phyloP scores from a whole-genome alignment of 1,140 invertebrate species.

The Littorina saxatilis region DNA sequence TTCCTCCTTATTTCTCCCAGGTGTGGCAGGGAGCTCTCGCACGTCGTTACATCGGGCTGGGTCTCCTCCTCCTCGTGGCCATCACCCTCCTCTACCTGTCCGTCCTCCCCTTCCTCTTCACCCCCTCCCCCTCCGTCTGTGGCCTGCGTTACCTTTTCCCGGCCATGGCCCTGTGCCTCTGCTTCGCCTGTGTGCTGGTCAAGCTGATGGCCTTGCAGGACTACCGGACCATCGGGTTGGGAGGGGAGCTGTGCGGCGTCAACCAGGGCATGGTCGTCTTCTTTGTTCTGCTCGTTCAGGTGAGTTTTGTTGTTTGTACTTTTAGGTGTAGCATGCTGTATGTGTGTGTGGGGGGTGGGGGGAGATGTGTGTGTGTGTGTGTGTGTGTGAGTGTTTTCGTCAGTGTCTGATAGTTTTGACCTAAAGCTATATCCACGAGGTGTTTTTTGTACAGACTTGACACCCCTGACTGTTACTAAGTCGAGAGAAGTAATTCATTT shows the following conservation, averaged over 20 bases:
- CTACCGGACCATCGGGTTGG: conserved; percentile 79
- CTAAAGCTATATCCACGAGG: too few species aligned
- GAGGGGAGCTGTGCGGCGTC: conserved; percentile 81
- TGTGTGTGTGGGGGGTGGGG: too few species aligned
- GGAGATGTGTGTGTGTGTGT: too few species aligned
- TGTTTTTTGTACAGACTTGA: too few species aligned
- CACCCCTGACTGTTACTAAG: too few species aligned
- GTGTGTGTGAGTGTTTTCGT: too few species aligned
- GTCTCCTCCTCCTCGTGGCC: conserved; percentile 77
- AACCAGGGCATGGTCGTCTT: conserved; percentile 78
- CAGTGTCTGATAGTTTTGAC: too few species aligned
- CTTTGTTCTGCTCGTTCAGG: conserved; percentile 78
- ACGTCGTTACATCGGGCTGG: conserved; percentile 78
- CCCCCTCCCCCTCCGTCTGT: conserved; percentile 74
- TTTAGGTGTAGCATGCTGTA: too few species aligned
- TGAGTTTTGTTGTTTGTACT: not conserved
- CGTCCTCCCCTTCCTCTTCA: conserved; percentile 78
- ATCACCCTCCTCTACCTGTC: conserved; percentile 77
- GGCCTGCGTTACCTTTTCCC: conserved; percentile 78
- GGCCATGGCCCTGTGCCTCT: conserved; percentile 77
- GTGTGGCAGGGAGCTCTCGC: conserved; percentile 77
- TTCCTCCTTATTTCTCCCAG: conserved; percentile 43
- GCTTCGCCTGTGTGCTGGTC: conserved; percentile 79
- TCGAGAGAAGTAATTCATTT: too few species aligned
- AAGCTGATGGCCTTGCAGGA: conserved; percentile 79